Percentiles rank a stretch among this genome's conserved stretches.
These are phyloP conservation scores for Melinopterus prodromus DNA, from an alignment of 2,888 invertebrate species.

Conservation along the genomic window DNA sequence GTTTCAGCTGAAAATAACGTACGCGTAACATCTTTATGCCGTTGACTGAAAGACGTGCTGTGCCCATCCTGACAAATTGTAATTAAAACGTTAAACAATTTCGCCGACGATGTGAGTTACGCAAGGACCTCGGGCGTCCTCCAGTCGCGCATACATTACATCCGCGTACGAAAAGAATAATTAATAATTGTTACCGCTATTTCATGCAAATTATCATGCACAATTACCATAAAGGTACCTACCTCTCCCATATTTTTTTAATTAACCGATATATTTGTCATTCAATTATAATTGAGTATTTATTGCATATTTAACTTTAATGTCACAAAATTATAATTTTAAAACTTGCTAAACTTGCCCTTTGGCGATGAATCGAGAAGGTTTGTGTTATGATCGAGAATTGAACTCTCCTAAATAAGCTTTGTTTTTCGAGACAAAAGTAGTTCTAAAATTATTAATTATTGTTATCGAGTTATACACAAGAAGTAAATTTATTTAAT, in stretches of 20 bases:
- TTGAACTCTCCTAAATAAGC: no score
- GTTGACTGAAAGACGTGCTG: background rate
- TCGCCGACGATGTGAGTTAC: conserved; percentile 33
- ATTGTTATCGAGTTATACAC: no score
- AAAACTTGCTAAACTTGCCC: no score
- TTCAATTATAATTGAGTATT: background rate
- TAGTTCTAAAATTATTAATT: no score
- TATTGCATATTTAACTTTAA: no score
- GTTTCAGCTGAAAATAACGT: conserved; percentile 9
- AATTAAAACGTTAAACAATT: conserved; percentile 38
- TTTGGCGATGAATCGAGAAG: no score
- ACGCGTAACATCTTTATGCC: conserved; percentile 16
- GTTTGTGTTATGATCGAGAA: no score
- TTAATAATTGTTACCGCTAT: conserved; percentile 11
- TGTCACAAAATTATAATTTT: no score
- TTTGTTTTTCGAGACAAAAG: no score
- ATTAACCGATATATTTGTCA: background rate
- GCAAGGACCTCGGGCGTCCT: conserved; percentile 12
- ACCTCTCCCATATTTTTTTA: background rate
- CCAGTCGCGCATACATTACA: conserved; percentile 16
- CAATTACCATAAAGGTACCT: background rate
- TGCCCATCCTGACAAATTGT: conserved; percentile 31
- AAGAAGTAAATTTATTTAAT: no score
- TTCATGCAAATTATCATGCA: background rate
- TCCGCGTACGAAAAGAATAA: conserved; percentile 16